phyloP scores from a whole-genome alignment of 2,113 vertebrate species.

The Tachysurus vachellii region DNA sequence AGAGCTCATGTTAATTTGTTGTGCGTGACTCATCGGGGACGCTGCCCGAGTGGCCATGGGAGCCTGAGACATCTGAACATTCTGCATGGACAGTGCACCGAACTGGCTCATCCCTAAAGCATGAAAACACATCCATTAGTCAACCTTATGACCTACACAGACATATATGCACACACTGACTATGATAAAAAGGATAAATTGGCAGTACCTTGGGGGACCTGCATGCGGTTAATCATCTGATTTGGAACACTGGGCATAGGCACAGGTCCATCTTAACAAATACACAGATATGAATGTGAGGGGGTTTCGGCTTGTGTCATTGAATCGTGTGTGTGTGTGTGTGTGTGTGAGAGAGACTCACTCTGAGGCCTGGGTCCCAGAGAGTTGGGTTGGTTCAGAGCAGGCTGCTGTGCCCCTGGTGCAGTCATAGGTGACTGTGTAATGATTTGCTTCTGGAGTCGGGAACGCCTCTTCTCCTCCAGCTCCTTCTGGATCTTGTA shows the following conservation, averaged over 20 bases:
- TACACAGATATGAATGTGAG: slow-evolving; percentile 22
- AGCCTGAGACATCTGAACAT: slow-evolving; percentile 86
- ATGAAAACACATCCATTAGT: neutral
- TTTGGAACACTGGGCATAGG: slow-evolving; percentile 87
- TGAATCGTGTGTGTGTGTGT: neutral
- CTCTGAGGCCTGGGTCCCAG: slow-evolving; percentile 49
- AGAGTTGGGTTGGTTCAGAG: slow-evolving; percentile 78
- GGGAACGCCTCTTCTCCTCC: slow-evolving; percentile 93
- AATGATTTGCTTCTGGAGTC: slow-evolving; percentile 94
- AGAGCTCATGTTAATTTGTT: slow-evolving; percentile 91
- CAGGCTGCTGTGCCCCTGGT: slow-evolving; percentile 80
- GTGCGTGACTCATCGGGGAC: slow-evolving; percentile 92
- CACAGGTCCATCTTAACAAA: slow-evolving; percentile 86
- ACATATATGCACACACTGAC: neutral
- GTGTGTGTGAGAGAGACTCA: slow-evolving; percentile 34
- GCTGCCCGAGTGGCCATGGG: slow-evolving; percentile 86
- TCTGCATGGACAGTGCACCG: slow-evolving; percentile 89
- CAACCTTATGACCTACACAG: neutral
- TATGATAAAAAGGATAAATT: neutral
- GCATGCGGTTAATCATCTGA: slow-evolving; percentile 89
- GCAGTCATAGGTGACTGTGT: slow-evolving; percentile 84
- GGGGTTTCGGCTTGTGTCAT: neutral
- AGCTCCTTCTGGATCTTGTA: slow-evolving; percentile 99
- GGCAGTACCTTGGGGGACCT: slow-evolving; percentile 86
- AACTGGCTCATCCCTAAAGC: slow-evolving; percentile 90